Evolutionary conservation across 2,888 invertebrate species (phyloP).

Genomic region (Aspidiotus rigidus): DNA sequence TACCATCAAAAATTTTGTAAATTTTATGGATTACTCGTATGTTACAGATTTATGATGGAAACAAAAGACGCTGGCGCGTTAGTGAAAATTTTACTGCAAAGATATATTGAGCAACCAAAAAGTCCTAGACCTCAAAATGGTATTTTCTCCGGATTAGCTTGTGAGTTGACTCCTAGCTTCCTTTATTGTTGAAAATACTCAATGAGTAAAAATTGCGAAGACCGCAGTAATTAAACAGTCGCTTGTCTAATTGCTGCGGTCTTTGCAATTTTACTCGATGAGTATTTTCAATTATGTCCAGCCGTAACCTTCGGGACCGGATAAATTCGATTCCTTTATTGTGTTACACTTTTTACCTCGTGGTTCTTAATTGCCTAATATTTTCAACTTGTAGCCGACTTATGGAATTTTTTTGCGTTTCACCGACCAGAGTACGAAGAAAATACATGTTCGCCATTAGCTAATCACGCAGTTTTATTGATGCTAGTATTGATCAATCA

Average conservation of each 20-base stretch:
- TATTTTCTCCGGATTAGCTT: slow-evolving; percentile 67
- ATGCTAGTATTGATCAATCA: slow-evolving; percentile 84
- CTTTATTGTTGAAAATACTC: neutral
- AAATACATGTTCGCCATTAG: slow-evolving; percentile 51
- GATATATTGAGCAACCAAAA: slow-evolving; percentile 57
- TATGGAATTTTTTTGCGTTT: slow-evolving; percentile 74
- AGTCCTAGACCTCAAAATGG: slow-evolving; percentile 58
- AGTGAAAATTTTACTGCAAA: slow-evolving; percentile 66
- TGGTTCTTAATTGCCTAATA: neutral
- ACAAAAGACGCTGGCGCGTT: slow-evolving; percentile 36
- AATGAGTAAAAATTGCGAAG: neutral
- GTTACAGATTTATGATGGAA: slow-evolving; percentile 36
- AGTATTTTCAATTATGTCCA: too few relatives aligned
- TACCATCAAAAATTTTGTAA: too few relatives aligned
- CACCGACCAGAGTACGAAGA: slow-evolving; percentile 44
- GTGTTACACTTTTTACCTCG: neutral
- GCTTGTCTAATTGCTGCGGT: too few relatives aligned
- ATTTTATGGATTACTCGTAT: neutral
- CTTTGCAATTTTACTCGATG: too few relatives aligned
- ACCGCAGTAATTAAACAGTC: too few relatives aligned
- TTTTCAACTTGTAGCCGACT: slow-evolving; percentile 49
- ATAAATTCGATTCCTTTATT: neutral
- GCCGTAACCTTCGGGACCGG: too few relatives aligned
- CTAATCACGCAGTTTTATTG: slow-evolving; percentile 82
- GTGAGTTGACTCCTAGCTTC: slow-evolving; percentile 41